Conservation (phyloP, 2,888 invertebrate species). For the Clunio marinus region DNA sequence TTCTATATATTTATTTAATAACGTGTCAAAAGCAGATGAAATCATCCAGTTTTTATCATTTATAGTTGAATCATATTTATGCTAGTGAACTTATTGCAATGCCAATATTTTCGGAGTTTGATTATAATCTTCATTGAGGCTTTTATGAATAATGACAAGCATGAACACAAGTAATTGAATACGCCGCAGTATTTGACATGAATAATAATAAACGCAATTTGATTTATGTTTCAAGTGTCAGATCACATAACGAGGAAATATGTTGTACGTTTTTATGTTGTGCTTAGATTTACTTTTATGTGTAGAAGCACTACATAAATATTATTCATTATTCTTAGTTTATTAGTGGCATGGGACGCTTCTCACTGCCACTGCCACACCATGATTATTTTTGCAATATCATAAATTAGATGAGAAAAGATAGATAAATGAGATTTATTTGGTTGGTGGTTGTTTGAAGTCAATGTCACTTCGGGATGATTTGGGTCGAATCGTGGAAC, state of each 20-base stretch:
- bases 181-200: slow-evolving; percentile 14
- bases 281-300: too few species aligned
- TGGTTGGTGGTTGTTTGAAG: too few species aligned
- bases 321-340: not conserved
- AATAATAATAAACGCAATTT: slow-evolving; percentile 25
- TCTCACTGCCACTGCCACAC: not conserved
- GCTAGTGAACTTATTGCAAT: too few species aligned
- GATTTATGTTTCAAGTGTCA: slow-evolving; percentile 34
- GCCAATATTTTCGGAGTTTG: too few species aligned
- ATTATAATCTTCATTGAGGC: too few species aligned
- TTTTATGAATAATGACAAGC: not conserved
- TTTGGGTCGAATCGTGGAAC: not conserved
- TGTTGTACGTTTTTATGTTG: too few species aligned
- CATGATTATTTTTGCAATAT: not conserved
- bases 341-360: not conserved
- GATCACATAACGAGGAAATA: too few species aligned
- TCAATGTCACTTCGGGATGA: not conserved
- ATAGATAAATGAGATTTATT: not conserved
- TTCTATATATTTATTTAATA: too few species aligned
- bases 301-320: not conserved
- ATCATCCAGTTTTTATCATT: too few species aligned
- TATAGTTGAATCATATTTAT: too few species aligned
- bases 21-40: too few species aligned
- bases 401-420: not conserved
- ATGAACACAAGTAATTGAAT: not conserved